These are phyloP conservation scores for Lota lota DNA, from an alignment of 2,113 vertebrate genomes.

Conservation along the genomic window DNA sequence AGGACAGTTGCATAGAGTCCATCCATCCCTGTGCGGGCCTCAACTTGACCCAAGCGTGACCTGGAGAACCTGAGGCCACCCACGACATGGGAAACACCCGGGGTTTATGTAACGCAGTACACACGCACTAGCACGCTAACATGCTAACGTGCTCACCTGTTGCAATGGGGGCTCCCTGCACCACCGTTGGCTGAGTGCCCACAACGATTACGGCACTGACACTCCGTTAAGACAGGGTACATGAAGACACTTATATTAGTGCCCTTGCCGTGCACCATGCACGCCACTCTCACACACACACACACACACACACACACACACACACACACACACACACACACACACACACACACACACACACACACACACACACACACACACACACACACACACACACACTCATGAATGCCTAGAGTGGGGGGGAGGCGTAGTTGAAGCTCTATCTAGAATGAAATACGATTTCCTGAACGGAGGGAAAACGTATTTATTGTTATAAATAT, in stretches of 20 bases:
- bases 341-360: conserved; percentile 2
- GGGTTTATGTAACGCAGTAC: background rate
- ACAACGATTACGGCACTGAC: conserved; percentile 1
- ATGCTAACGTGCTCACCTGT: background rate
- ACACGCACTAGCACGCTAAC: background rate
- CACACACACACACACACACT: conserved; percentile 3
- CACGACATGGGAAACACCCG: conserved; percentile 1
- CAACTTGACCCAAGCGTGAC: background rate
- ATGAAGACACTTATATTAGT: conserved; percentile 3
- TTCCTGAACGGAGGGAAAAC: no score
- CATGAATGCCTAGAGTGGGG: conserved; percentile 19
- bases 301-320: conserved; percentile 5
- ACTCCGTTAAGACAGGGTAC: conserved; percentile 22
- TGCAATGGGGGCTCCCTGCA: no score
- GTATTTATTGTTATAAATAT: no score
- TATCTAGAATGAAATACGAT: no score
- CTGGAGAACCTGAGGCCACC: background rate
- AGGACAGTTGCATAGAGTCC: no score
- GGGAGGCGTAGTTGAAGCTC: no score
- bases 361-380: background rate
- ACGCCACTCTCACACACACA: background rate
- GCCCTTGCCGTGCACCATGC: no score
- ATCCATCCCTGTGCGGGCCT: background rate
- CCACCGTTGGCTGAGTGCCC: background rate
- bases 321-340: conserved; percentile 12